Percentiles rank a stretch among this genome's conserved stretches.
Evolutionary conservation across 2,113 vertebrate species (phyloP).

Genomic region (Pituophis catenifer): DNA sequence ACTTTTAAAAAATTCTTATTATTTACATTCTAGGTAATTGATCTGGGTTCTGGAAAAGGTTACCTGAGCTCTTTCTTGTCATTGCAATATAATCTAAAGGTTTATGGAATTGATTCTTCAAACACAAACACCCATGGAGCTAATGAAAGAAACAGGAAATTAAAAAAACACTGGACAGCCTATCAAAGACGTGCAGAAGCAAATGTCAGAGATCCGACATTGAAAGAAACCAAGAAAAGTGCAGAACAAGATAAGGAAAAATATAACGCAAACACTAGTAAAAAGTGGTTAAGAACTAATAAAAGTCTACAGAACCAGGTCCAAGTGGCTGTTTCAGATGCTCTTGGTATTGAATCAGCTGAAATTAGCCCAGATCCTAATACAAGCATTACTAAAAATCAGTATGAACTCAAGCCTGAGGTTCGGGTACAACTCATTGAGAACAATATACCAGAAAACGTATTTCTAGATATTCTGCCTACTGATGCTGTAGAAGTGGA

Average conservation of each 20-base stretch:
- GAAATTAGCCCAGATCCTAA: slow-evolving; percentile 33
- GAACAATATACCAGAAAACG: slow-evolving; percentile 55
- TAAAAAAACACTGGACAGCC: slow-evolving; percentile 88
- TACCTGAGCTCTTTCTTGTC: slow-evolving; percentile 95
- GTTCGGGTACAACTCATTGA: slow-evolving; percentile 37
- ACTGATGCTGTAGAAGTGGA: slow-evolving; percentile 69
- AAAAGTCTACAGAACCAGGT: slow-evolving; percentile 39
- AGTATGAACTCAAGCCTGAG: slow-evolving; percentile 39
- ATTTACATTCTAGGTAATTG: slow-evolving; percentile 80
- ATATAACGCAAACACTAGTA: slow-evolving; percentile 35
- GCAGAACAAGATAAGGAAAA: slow-evolving; percentile 48
- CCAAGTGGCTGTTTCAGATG: slow-evolving; percentile 35
- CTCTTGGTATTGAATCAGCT: slow-evolving; percentile 28
- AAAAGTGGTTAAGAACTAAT: slow-evolving; percentile 36
- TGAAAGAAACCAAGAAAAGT: slow-evolving; percentile 49
- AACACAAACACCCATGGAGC: slow-evolving; percentile 87
- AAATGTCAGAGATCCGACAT: slow-evolving; percentile 37
- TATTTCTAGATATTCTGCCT: slow-evolving; percentile 72
- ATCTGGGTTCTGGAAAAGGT: slow-evolving; percentile 95
- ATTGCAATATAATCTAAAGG: slow-evolving; percentile 84
- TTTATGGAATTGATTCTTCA: slow-evolving; percentile 96
- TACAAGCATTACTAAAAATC: slow-evolving; percentile 37
- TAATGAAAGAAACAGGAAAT: slow-evolving; percentile 90
- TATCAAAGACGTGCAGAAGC: slow-evolving; percentile 71
- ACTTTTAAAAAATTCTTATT: slow-evolving; percentile 21